Conservation (phyloP, 2,113 vertebrate genomes). For the Silurus meridionalis region DNA sequence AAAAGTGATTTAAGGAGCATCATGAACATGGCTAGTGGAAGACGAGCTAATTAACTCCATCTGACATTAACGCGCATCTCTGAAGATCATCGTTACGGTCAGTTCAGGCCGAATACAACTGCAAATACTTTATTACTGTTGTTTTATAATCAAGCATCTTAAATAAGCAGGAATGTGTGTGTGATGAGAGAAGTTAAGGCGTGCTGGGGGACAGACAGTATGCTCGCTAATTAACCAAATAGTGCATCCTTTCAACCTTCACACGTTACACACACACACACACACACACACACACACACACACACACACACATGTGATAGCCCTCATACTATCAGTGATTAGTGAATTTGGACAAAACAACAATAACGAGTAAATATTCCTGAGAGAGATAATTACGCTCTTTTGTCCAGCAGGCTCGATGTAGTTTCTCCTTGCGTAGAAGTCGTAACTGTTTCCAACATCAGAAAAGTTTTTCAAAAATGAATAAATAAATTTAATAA, state of each 20-base stretch:
- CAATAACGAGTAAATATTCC: neutral
- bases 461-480: neutral
- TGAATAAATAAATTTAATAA: neutral
- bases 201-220: conserved; percentile 45
- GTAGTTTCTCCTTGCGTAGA: neutral
- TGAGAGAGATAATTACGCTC: neutral
- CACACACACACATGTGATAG: conserved; percentile 37
- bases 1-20: neutral
- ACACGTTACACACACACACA: conserved; percentile 53
- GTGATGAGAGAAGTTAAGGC: conserved; percentile 43
- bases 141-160: conserved; percentile 24
- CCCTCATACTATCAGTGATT: neutral
- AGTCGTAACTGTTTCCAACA: neutral
- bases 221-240: conserved; percentile 48
- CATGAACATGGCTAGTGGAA: conserved; percentile 4
- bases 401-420: neutral
- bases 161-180: conserved; percentile 9
- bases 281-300: conserved; percentile 5
- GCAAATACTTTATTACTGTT: conserved; percentile 31
- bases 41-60: conserved; percentile 32
- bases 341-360: neutral
- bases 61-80: neutral
- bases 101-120: neutral
- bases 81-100: conserved; percentile 16
- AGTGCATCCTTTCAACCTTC: conserved; percentile 46